Evolutionary conservation across 2,888 invertebrate species (phyloP).

Genomic region (Nomada lathburiana): DNA sequence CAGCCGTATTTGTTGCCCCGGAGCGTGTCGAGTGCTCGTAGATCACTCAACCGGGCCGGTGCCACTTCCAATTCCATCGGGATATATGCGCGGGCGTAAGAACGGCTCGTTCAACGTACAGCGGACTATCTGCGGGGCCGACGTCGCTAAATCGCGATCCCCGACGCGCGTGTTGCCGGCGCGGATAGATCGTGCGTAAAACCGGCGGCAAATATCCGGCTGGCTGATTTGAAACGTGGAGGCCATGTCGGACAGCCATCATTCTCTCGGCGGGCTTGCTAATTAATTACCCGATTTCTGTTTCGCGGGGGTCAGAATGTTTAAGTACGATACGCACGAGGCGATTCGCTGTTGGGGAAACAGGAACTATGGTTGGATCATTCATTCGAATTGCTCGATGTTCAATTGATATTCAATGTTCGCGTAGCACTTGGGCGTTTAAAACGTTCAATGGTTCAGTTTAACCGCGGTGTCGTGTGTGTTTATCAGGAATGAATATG

Average conservation of each 20-base stretch:
- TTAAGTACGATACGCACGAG: not conserved
- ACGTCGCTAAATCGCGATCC: conserved; percentile 64
- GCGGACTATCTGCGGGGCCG: conserved; percentile 30
- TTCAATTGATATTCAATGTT: too few relatives aligned
- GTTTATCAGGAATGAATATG: too few relatives aligned
- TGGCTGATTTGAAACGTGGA: conserved; percentile 41
- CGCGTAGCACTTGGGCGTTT: too few relatives aligned
- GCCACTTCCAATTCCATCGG: conserved; percentile 69
- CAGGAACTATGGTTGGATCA: too few relatives aligned
- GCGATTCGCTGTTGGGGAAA: too few relatives aligned
- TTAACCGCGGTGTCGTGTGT: too few relatives aligned
- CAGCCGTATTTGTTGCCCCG: conserved; percentile 65
- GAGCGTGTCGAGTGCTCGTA: conserved; percentile 76
- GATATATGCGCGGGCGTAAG: conserved; percentile 52
- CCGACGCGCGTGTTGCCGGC: conserved; percentile 40
- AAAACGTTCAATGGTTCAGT: too few relatives aligned
- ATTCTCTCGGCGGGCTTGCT: conserved; percentile 21
- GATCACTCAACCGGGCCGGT: conserved; percentile 71
- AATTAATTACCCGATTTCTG: conserved; percentile 66
- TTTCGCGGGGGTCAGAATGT: not conserved
- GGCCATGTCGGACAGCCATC: conserved; percentile 34
- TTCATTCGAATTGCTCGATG: too few relatives aligned
- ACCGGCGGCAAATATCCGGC: conserved; percentile 53
- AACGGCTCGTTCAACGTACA: conserved; percentile 51
- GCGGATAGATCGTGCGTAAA: conserved; percentile 62